Percentiles rank a stretch among this genome's conserved stretches.
phyloP scores from a whole-genome alignment of 2,888 invertebrate genomes.

The Suillia variegata region DNA sequence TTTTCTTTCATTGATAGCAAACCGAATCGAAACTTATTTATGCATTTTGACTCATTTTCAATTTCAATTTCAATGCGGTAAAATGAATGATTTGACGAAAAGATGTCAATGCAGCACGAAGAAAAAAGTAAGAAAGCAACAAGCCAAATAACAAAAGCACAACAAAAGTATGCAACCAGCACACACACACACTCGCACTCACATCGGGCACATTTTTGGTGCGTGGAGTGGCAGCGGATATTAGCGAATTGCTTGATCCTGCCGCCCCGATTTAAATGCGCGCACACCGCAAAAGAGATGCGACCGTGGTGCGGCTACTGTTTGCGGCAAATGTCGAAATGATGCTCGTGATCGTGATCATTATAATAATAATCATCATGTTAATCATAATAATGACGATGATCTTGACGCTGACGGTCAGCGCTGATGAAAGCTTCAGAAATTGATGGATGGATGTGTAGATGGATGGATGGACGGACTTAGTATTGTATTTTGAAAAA shows the following conservation, averaged over 20 bases:
- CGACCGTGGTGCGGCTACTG: slow-evolving; percentile 3
- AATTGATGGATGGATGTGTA: slow-evolving; percentile 50
- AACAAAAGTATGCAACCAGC: slow-evolving; percentile 14
- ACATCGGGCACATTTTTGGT: slow-evolving; percentile 16
- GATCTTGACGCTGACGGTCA: slow-evolving; percentile 26
- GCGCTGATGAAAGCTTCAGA: slow-evolving; percentile 56
- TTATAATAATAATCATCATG: slow-evolving; percentile 17
- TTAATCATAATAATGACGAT: slow-evolving; percentile 21
- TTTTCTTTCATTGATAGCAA: slow-evolving; percentile 23
- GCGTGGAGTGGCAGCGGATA: slow-evolving; percentile 39
- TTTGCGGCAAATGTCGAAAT: slow-evolving; percentile 40
- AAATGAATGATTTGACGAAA: slow-evolving; percentile 59
- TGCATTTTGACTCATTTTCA: slow-evolving; percentile 44
- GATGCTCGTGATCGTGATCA: slow-evolving; percentile 6
- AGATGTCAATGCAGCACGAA: slow-evolving; percentile 46
- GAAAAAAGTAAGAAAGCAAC: slow-evolving; percentile 18
- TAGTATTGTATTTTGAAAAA: neutral
- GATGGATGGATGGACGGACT: neutral
- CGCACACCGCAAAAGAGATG: slow-evolving; percentile 25
- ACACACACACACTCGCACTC: slow-evolving; percentile 18
- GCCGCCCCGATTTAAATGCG: slow-evolving; percentile 51
- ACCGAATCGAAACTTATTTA: slow-evolving; percentile 40
- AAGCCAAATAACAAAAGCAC: slow-evolving; percentile 5
- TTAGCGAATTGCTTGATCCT: slow-evolving; percentile 53
- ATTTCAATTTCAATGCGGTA: slow-evolving; percentile 51